A percentile compares a stretch with the other conserved stretches of the same genome.
Conservation (phyloP, 2,888 invertebrate genomes). For the Temnothorax rugatulus region DNA sequence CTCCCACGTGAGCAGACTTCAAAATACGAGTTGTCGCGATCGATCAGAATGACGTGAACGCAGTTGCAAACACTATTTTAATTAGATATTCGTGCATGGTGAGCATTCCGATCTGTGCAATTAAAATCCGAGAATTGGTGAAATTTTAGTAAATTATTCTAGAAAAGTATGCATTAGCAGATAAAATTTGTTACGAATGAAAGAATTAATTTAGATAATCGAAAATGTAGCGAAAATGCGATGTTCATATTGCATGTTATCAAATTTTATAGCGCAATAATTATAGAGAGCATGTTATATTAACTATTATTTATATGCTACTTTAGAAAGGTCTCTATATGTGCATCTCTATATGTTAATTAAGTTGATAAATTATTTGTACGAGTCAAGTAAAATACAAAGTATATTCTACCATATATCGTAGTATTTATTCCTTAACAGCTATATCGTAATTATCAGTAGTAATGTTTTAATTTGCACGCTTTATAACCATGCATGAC, state of each 20-base stretch:
- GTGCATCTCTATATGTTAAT: background rate
- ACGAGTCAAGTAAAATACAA: background rate
- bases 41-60: conserved; percentile 48
- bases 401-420: background rate
- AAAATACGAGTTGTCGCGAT: conserved; percentile 44
- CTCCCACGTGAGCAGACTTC: conserved; percentile 53
- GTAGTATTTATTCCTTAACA: background rate
- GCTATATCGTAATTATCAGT: background rate
- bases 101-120: background rate
- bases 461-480: background rate
- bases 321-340: background rate
- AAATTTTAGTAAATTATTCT: background rate
- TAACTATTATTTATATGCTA: background rate
- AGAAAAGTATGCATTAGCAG: background rate
- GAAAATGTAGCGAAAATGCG: background rate
- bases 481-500: background rate
- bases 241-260: background rate
- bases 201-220: conserved; percentile 1
- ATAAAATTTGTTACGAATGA: background rate
- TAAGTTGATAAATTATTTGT: background rate
- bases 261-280: background rate
- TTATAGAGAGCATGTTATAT: background rate
- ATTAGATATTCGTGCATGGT: background rate
- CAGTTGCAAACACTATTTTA: conserved; percentile 56
- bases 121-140: background rate